Base-by-base conservation (phyloP, 2,797 vertebrate species). In the Sarcoramphus papa region DNA sequence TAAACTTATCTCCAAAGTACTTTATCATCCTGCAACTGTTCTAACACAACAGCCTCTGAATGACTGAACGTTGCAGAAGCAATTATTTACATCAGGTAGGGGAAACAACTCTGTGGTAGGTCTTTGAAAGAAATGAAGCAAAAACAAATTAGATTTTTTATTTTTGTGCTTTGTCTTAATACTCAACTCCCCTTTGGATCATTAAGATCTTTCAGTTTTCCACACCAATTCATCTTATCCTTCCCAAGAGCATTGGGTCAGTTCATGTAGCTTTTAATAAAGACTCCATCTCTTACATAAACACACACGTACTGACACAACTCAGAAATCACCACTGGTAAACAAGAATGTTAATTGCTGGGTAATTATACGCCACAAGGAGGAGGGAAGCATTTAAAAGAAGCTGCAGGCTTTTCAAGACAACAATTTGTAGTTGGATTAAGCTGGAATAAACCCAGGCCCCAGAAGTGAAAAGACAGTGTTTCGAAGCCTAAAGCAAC, bases 381-480 rank as follows among this genome's bases (percentile, higher is more conserved):
- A 67, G 64, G 20, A 64, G 77, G 73, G 69, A 70, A 65, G 43
- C 57, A 3, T 91, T 94, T 48, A 62, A 79, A 94, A 90, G 89
- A 91, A 93, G 82, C 76, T 90, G 56, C 85, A 86, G 76, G 60
- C 79, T 93, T 93, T 95, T 88, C 82, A 92, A 94, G 94, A 90
- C 93, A 94, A 94, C 87, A 93, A 92, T 97, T 97, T 96, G 96
- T 97, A 97, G 89, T 53, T 94, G 93, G 93, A 97, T 97, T 97
- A 97, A 90, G 85, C 94, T 97, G 97, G 96, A 97, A 73, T 33
- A 79, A 91, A 50, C 63, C 91, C 97, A 97, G 92, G 37, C 85
- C 86, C 92, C 87, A 94, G 82, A 90, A 95, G 94, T 92, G 92
- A 88, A 85, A 91, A 94, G 77, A 41, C 75, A 67, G 65, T 0